A percentile compares a stretch with the other conserved stretches of the same genome.
phyloP scores from a whole-genome alignment of 1,140 invertebrate species.

The Bombus huntii region DNA sequence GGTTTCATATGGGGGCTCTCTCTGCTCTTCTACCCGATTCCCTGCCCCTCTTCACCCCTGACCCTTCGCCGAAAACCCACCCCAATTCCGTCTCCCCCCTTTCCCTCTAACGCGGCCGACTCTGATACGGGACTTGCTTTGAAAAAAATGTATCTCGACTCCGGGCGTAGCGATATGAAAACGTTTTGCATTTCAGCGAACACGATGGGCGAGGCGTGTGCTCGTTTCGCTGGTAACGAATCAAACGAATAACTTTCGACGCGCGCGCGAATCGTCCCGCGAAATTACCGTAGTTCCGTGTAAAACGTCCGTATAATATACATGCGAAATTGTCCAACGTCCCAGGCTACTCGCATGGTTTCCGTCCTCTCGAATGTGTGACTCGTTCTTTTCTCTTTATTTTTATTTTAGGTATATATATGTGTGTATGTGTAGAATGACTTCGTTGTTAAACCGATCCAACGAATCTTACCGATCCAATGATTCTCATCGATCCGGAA shows the following conservation, averaged over 20 bases:
- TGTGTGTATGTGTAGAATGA: background rate
- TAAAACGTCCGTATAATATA: slow-evolving; percentile 56
- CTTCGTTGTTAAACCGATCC: background rate
- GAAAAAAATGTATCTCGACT: slow-evolving; percentile 75
- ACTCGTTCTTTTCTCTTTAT: background rate
- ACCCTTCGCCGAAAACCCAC: background rate
- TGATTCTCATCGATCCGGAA: slow-evolving; percentile 1
- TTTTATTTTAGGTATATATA: background rate
- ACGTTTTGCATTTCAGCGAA: slow-evolving; percentile 73
- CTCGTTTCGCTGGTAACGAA: slow-evolving; percentile 70
- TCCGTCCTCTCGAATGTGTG: background rate
- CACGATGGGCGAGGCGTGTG: slow-evolving; percentile 61
- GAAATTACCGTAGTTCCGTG: slow-evolving; percentile 62
- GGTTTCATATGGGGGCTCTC: slow-evolving; percentile 73
- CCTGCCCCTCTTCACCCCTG: background rate
- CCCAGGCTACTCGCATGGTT: background rate
- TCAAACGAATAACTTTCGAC: slow-evolving; percentile 73
- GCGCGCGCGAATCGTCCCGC: slow-evolving; percentile 67
- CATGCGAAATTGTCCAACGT: background rate
- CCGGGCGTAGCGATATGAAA: slow-evolving; percentile 72
- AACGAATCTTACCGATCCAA: background rate
- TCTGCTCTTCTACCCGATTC: slow-evolving; percentile 35
- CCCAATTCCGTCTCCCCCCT: background rate
- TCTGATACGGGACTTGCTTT: slow-evolving; percentile 72
- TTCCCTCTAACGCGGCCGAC: background rate